A percentile compares a stretch with the other conserved stretches of the same genome.
These are phyloP conservation scores for Drosophila kurseongensis DNA, from an alignment of 1,140 invertebrate genomes.

Conservation along the genomic window DNA sequence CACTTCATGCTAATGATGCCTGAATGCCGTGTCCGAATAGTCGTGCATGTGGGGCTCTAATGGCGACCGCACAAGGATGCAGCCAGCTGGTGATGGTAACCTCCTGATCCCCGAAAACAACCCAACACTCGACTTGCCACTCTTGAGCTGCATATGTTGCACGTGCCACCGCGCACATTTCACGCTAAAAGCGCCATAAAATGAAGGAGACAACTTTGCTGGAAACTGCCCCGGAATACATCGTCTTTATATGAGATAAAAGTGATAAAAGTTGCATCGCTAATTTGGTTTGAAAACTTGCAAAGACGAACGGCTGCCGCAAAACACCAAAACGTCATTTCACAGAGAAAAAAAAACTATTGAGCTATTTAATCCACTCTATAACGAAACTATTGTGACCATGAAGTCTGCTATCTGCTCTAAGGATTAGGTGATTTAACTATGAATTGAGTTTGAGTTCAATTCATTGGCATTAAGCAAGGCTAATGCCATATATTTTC, in stretches of 20 bases:
- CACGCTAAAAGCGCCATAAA: slow-evolving; percentile 63
- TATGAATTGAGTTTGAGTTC: no score
- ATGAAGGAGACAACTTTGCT: slow-evolving; percentile 25
- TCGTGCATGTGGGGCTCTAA: slow-evolving; percentile 16
- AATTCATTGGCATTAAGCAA: no score
- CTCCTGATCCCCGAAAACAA: neutral
- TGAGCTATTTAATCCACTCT: no score
- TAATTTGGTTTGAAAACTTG: slow-evolving; percentile 14
- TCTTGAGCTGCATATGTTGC: slow-evolving; percentile 11
- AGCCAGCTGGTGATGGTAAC: slow-evolving; percentile 5
- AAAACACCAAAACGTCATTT: neutral
- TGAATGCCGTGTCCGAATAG: slow-evolving; percentile 23
- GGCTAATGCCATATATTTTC: no score
- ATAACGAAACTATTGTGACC: no score
- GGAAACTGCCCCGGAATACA: slow-evolving; percentile 11
- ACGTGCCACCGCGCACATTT: slow-evolving; percentile 45
- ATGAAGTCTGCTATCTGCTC: no score
- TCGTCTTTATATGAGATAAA: neutral
- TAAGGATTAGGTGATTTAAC: no score
- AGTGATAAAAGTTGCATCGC: slow-evolving; percentile 18
- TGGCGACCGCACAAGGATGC: slow-evolving; percentile 42
- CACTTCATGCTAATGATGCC: slow-evolving; percentile 62
- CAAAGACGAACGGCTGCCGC: slow-evolving; percentile 2
- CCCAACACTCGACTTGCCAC: neutral
- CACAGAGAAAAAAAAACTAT: neutral